phyloP scores from a whole-genome alignment of 2,113 vertebrate species.

The Saccopteryx leptura region DNA sequence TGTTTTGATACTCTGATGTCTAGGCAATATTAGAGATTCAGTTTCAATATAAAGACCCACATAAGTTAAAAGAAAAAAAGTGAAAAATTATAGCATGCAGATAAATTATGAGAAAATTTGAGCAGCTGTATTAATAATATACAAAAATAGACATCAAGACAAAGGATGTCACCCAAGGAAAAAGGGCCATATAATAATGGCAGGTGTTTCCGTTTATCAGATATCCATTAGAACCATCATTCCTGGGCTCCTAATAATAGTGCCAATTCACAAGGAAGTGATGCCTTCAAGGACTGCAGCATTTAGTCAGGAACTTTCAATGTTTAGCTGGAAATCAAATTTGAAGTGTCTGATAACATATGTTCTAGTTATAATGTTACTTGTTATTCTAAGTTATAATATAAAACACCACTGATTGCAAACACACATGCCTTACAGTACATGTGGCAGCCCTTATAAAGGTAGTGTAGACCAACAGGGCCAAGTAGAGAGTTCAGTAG shows the following conservation, averaged over 20 bases:
- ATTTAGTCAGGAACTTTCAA: not conserved
- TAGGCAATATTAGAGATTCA: not conserved
- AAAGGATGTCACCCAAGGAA: not conserved
- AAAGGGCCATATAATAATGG: not conserved
- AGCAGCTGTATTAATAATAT: not conserved
- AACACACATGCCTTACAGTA: not conserved
- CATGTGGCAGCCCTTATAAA: not conserved
- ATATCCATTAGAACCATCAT: not conserved
- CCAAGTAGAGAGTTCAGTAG: not conserved
- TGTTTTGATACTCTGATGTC: not conserved
- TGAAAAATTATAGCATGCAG: not conserved
- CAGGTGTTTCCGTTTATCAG: not conserved
- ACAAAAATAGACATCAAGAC: not conserved
- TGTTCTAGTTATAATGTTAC: not conserved
- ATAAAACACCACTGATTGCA: not conserved
- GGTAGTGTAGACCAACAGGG: not conserved
- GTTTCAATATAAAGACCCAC: not conserved
- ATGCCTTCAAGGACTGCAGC: not conserved
- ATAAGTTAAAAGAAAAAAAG: not conserved
- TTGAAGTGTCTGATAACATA: not conserved
- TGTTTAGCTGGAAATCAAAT: not conserved
- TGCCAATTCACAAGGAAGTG: not conserved
- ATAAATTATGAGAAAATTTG: not conserved
- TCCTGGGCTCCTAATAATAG: too few species aligned
- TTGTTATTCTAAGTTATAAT: not conserved